Conservation (phyloP, 2,888 invertebrate genomes). For the Malachius bipustulatus region DNA sequence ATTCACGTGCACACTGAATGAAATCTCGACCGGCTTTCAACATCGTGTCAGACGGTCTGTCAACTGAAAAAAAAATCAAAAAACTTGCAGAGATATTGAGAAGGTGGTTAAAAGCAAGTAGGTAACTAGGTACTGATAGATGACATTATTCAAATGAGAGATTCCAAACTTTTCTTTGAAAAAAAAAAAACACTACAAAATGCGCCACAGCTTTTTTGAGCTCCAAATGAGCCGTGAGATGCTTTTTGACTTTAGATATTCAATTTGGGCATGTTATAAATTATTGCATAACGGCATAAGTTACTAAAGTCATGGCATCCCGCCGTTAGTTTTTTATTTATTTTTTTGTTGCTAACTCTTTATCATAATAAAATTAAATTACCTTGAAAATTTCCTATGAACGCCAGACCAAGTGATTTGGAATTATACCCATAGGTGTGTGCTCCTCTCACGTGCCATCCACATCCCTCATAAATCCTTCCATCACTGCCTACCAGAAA, state of each 20-base stretch:
- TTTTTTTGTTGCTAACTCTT: too few relatives aligned
- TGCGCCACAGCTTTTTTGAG: too few relatives aligned
- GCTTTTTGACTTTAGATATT: too few relatives aligned
- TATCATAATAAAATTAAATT: too few relatives aligned
- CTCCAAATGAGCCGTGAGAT: too few relatives aligned
- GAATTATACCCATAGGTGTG: slow-evolving; percentile 45
- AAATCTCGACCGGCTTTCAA: slow-evolving; percentile 39
- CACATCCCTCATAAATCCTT: slow-evolving; percentile 47
- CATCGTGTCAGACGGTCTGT: slow-evolving; percentile 36
- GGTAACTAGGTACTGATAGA: too few relatives aligned
- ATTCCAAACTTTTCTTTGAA: too few relatives aligned
- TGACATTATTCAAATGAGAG: too few relatives aligned
- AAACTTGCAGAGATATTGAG: slow-evolving; percentile 9
- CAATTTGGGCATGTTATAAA: too few relatives aligned
- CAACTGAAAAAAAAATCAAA: slow-evolving; percentile 28
- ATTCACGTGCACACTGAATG: slow-evolving; percentile 39
- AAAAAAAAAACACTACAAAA: too few relatives aligned
- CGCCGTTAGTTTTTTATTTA: neutral
- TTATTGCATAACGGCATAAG: slow-evolving; percentile 9
- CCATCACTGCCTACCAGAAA: slow-evolving; percentile 50
- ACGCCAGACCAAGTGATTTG: slow-evolving; percentile 43
- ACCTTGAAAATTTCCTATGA: slow-evolving; percentile 46
- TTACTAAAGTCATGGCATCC: too few relatives aligned
- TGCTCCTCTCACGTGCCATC: slow-evolving; percentile 46
- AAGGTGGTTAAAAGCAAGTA: too few relatives aligned